Evolutionary conservation across 2,797 vertebrate genomes (phyloP).

Genomic region (Oophaga sylvatica): DNA sequence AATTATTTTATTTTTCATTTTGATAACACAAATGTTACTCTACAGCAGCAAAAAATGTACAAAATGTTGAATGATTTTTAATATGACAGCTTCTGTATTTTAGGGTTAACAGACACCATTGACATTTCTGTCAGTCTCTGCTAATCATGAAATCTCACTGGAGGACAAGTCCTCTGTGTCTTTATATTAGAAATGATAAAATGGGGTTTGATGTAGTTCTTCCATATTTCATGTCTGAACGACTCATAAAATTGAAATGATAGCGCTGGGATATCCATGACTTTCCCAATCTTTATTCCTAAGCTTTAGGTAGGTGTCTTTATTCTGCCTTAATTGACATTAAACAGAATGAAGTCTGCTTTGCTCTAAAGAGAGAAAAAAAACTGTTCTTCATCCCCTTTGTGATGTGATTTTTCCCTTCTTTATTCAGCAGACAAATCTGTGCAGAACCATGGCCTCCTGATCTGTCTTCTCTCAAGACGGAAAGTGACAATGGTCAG

Average conservation of each 20-base stretch:
- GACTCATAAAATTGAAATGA: constrained; percentile 74
- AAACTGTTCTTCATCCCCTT: constrained; percentile 71
- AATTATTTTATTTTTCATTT: not conserved
- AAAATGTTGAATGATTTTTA: not conserved
- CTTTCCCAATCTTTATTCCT: constrained; percentile 68
- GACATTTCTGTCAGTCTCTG: constrained; percentile 14
- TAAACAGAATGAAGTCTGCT: constrained; percentile 74
- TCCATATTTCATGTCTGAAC: constrained; percentile 59
- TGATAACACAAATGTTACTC: not conserved
- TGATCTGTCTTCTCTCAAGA: constrained; percentile 69
- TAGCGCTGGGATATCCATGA: constrained; percentile 74
- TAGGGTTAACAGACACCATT: constrained; percentile 15
- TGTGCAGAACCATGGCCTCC: constrained; percentile 69
- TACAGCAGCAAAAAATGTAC: not conserved
- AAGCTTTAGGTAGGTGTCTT: constrained; percentile 76
- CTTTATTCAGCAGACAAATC: constrained; percentile 77
- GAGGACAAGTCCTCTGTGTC: constrained; percentile 20
- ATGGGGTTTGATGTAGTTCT: constrained; percentile 54
- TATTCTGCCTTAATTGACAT: constrained; percentile 78
- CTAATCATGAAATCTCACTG: constrained; percentile 22
- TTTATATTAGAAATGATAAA: constrained; percentile 51
- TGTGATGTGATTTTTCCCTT: constrained; percentile 66
- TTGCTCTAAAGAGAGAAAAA: constrained; percentile 66
- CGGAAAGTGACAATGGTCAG: constrained; percentile 72
- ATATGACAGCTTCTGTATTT: not conserved